Conservation (phyloP, 2,888 invertebrate species). For the Monopis laevigella region DNA sequence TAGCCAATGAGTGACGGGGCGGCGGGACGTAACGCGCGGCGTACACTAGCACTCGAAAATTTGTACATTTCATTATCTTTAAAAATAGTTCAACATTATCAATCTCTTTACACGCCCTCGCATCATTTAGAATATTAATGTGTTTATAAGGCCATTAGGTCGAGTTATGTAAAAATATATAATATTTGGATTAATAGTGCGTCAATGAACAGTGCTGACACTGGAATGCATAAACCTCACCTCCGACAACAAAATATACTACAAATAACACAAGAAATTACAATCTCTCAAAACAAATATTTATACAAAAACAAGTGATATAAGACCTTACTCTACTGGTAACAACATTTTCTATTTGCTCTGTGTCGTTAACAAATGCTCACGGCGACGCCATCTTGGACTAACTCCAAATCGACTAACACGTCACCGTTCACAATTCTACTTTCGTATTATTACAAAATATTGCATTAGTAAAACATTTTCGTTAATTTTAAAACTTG, state of each 20-base stretch:
- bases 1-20: conserved; percentile 1
- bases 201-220: conserved; percentile 55
- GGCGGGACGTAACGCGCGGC: no score
- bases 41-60: conserved; percentile 1
- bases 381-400: background rate
- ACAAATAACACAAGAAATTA: conserved; percentile 34
- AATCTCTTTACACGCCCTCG: background rate
- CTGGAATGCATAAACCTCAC: conserved; percentile 50
- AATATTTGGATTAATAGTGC: conserved; percentile 30
- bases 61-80: background rate
- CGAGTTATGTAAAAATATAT: conserved; percentile 5
- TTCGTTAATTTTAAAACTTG: no score
- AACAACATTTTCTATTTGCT: conserved; percentile 40
- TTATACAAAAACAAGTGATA: conserved; percentile 48
- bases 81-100: background rate
- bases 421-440: no score
- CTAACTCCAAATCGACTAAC: no score
- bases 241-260: conserved; percentile 38
- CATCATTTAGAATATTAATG: conserved; percentile 1
- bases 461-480: no score
- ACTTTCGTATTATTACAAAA: no score
- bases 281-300: conserved; percentile 38
- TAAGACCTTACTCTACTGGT: conserved; percentile 63
- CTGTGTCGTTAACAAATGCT: conserved; percentile 2
- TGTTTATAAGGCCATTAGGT: background rate